These are phyloP conservation scores for Platichthys stellatus DNA, from an alignment of 2,113 vertebrate genomes.

Conservation along the genomic window DNA sequence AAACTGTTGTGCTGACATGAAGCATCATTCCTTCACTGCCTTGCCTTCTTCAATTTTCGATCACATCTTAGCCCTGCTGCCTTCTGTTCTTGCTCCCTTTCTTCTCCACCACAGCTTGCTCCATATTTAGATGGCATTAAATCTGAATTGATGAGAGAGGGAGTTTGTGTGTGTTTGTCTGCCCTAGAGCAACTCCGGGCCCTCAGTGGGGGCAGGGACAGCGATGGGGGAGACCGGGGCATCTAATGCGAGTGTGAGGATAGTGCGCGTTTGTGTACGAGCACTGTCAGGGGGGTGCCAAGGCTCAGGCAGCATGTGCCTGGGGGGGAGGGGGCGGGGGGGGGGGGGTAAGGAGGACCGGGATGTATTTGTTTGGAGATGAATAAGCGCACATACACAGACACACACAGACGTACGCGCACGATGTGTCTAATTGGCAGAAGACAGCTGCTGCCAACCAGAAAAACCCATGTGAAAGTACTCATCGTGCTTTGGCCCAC, in stretches of 20 bases:
- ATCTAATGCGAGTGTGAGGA: slow-evolving; percentile 33
- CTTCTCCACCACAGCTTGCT: slow-evolving; percentile 20
- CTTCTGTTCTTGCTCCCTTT: not conserved
- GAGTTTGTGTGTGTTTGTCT: slow-evolving; percentile 41
- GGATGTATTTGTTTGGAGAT: slow-evolving; percentile 57
- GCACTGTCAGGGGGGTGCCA: slow-evolving; percentile 47
- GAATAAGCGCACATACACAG: slow-evolving; percentile 22
- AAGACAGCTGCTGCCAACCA: slow-evolving; percentile 77
- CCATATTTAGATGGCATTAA: slow-evolving; percentile 49
- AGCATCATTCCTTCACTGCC: slow-evolving; percentile 2
- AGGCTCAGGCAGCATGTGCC: slow-evolving; percentile 48
- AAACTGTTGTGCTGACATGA: slow-evolving; percentile 21
- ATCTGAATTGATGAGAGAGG: slow-evolving; percentile 52
- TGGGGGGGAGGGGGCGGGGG: slow-evolving; percentile 1
- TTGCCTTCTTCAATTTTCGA: slow-evolving; percentile 1
- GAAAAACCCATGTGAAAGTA: slow-evolving; percentile 69
- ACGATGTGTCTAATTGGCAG: slow-evolving; percentile 72
- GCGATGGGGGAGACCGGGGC: slow-evolving; percentile 1
- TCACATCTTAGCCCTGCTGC: not conserved
- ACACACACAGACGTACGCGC: slow-evolving; percentile 30
- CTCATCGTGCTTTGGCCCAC: slow-evolving; percentile 56
- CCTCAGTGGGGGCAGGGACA: slow-evolving; percentile 22
- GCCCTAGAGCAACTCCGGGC: slow-evolving; percentile 17
- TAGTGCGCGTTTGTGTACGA: slow-evolving; percentile 38
- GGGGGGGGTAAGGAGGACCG: slow-evolving; percentile 23